phyloP scores from a whole-genome alignment of 2,888 invertebrate genomes.

The Andrena trimmerana region DNA sequence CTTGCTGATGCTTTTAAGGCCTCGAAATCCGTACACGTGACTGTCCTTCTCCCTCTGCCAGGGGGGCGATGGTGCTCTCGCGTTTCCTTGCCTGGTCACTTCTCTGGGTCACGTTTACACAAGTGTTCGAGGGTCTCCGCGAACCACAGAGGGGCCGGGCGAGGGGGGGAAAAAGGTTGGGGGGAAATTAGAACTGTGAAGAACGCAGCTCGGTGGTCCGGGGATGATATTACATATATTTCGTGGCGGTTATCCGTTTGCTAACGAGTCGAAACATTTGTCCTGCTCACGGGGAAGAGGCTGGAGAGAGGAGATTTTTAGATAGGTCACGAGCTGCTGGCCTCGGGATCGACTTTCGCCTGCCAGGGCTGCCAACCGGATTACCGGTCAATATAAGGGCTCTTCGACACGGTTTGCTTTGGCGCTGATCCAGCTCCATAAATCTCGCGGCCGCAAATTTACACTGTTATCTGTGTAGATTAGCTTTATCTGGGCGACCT shows the following conservation, averaged over 20 bases:
- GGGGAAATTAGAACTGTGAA: slow-evolving; percentile 23
- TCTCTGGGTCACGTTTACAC: slow-evolving; percentile 70
- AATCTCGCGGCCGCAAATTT: slow-evolving; percentile 59
- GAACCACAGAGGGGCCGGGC: neutral
- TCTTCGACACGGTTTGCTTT: slow-evolving; percentile 27
- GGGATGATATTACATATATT: slow-evolving; percentile 26
- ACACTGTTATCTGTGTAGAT: slow-evolving; percentile 60
- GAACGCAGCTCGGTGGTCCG: neutral
- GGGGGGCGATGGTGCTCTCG: slow-evolving; percentile 47
- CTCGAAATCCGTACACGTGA: slow-evolving; percentile 25
- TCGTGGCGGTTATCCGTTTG: slow-evolving; percentile 10
- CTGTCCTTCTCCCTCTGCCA: slow-evolving; percentile 30
- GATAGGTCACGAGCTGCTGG: slow-evolving; percentile 21
- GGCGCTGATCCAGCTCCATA: slow-evolving; percentile 46
- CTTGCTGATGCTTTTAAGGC: slow-evolving; percentile 58
- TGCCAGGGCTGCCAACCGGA: slow-evolving; percentile 1
- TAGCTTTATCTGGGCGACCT: slow-evolving; percentile 62
- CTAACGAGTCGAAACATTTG: slow-evolving; percentile 40
- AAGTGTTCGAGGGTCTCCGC: slow-evolving; percentile 53
- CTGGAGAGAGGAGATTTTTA: slow-evolving; percentile 23
- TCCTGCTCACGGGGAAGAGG: neutral
- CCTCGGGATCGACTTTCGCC: slow-evolving; percentile 32
- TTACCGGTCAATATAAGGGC: slow-evolving; percentile 15
- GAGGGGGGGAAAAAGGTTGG: slow-evolving; percentile 8
- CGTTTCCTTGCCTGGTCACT: slow-evolving; percentile 61